Percentiles rank a stretch among this genome's conserved stretches.
Evolutionary conservation across 2,888 invertebrate species (phyloP).

Genomic region (Melinopterus prodromus): DNA sequence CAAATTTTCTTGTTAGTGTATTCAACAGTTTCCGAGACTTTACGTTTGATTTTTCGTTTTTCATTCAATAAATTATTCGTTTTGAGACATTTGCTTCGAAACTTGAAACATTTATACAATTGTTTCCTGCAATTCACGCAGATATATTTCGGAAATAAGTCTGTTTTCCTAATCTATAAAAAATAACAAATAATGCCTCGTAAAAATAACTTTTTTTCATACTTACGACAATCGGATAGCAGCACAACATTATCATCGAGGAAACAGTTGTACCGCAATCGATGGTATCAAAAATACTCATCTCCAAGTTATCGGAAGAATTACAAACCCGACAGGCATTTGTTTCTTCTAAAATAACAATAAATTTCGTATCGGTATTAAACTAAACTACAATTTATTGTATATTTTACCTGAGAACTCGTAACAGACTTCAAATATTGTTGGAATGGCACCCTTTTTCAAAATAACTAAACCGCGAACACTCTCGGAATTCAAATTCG

Average conservation of each 20-base stretch:
- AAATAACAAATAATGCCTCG: background rate
- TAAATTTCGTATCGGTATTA: background rate
- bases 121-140: constrained; percentile 50
- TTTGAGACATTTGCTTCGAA: constrained; percentile 49
- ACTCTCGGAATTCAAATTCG: constrained; percentile 11
- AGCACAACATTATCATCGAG: constrained; percentile 46
- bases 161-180: constrained; percentile 39
- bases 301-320: constrained; percentile 21
- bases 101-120: constrained; percentile 49
- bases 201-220: background rate
- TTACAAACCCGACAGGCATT: constrained; percentile 33
- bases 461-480: constrained; percentile 8
- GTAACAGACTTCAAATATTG: background rate
- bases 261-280: constrained; percentile 32
- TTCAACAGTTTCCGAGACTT: background rate
- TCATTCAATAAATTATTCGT: constrained; percentile 28
- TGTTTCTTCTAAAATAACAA: background rate
- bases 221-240: constrained; percentile 47
- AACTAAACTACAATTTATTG: background rate
- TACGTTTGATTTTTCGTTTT: constrained; percentile 29
- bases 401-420: background rate
- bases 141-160: constrained; percentile 51
- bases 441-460: constrained; percentile 11
- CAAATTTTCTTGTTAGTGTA: background rate
- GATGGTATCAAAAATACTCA: constrained; percentile 25